phyloP scores from a whole-genome alignment of 2,888 invertebrate species.

The Acronicta leporina region DNA sequence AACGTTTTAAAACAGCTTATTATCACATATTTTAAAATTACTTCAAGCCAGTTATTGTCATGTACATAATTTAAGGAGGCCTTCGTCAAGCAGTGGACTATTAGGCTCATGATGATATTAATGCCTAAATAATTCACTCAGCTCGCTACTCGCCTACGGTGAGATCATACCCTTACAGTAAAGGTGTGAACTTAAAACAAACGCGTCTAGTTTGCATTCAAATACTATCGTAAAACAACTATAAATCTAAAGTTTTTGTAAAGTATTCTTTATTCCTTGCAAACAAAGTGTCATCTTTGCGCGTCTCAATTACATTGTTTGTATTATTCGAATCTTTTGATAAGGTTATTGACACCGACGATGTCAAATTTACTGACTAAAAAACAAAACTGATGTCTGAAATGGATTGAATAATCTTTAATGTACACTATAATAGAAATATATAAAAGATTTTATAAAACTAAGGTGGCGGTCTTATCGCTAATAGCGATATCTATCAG shows the following conservation, averaged over 20 bases:
- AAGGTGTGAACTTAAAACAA: conserved; percentile 28
- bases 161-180: neutral
- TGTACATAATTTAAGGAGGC: too few relatives aligned
- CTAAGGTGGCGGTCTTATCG: too few relatives aligned
- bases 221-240: conserved; percentile 7
- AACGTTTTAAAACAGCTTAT: too few relatives aligned
- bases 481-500: too few relatives aligned
- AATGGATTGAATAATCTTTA: too few relatives aligned
- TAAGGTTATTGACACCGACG: conserved; percentile 12
- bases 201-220: conserved; percentile 16
- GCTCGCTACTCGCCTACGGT: conserved; percentile 2
- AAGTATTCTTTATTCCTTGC: conserved; percentile 17
- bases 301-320: conserved; percentile 16
- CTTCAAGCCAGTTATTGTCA: too few relatives aligned
- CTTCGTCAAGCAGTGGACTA: too few relatives aligned
- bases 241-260: conserved; percentile 22
- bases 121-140: neutral
- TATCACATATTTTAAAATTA: too few relatives aligned
- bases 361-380: neutral
- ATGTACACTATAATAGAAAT: too few relatives aligned
- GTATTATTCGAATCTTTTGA: conserved; percentile 1
- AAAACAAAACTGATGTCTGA: too few relatives aligned
- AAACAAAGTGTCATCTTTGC: conserved; percentile 7
- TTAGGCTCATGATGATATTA: too few relatives aligned
- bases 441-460: too few relatives aligned